Evolutionary conservation across 2,113 vertebrate species (phyloP).

Genomic region (Malurus elegans): DNA sequence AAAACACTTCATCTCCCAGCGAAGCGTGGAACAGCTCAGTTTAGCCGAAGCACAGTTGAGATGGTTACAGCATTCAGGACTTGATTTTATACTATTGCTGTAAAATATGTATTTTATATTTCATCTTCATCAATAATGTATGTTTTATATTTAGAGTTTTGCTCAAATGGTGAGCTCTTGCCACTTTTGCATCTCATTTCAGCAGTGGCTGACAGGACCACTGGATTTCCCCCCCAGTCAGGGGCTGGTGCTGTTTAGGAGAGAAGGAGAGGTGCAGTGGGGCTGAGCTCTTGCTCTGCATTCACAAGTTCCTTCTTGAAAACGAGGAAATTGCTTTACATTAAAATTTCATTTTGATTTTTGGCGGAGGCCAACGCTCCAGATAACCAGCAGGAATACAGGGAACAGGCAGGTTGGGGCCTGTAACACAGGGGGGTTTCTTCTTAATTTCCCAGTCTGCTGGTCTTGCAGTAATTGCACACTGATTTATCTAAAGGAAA

Average conservation of each 20-base stretch:
- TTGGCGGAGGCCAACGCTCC: background rate
- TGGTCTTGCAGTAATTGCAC: constrained; percentile 10
- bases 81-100: background rate
- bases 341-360: constrained; percentile 23
- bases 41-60: background rate
- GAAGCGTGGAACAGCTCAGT: background rate
- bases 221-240: background rate
- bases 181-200: background rate
- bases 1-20: background rate
- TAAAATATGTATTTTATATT: background rate
- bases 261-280: background rate
- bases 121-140: background rate
- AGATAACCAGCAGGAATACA: constrained; percentile 11
- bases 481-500: constrained; percentile 33
- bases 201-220: background rate
- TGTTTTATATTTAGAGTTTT: background rate
- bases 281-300: background rate
- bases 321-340: background rate
- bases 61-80: background rate
- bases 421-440: constrained; percentile 37
- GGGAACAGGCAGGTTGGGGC: constrained; percentile 32
- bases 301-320: constrained; percentile 43
- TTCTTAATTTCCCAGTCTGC: constrained; percentile 42
- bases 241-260: background rate
- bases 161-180: background rate